Base-by-base conservation (phyloP, 2,888 invertebrate genomes). In the Mycalesis mineus region DNA sequence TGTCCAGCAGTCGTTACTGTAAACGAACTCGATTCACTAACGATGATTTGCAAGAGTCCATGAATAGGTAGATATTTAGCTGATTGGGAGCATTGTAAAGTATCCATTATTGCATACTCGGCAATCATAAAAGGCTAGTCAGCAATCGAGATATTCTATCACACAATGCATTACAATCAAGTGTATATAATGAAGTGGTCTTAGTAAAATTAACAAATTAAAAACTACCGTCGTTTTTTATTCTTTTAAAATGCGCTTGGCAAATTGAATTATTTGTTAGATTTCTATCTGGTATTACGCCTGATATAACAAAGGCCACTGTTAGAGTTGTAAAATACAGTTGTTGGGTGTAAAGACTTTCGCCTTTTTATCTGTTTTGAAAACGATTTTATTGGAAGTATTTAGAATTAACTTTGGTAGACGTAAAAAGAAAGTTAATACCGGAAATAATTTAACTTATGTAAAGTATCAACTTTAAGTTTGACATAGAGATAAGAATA, bases 241-340 rank as follows among this genome's bases (percentile, higher is more conserved):
- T 47, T 14, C 7, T 29, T 9, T 8, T 11, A 14, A 33, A 15
- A 33, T 15, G 47, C 15, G 45, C 8, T 45, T 47, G 47, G 15
- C 47, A 47, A 47, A 47, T 47, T 47, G 47, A 47, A 47, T 47
- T 47, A 47, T 33, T 47, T 31, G 33, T 33, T 17, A 47, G 47
- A 47, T 47, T 45, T 15, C 1, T 47, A 47, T 47, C 47, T 47
- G 9, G 33, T 15, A 47, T 33, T 15, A 33, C 33, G 47, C 47
- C 11, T 33, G 47, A 47, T 33, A 31, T 33, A 11, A 47, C 47
- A 47, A 33, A 15, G 15, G 11, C 11, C 4, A 33, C 15, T 47
- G 15, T 33, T 47, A 13, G 11, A 11, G 13, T 47, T 13, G 15
- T 17, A 17, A 15, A 14, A 33, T 33, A 7, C 15, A 47, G 47